These are phyloP conservation scores for Maccullochella peelii DNA, from an alignment of 2,113 vertebrate genomes.

Conservation along the genomic window DNA sequence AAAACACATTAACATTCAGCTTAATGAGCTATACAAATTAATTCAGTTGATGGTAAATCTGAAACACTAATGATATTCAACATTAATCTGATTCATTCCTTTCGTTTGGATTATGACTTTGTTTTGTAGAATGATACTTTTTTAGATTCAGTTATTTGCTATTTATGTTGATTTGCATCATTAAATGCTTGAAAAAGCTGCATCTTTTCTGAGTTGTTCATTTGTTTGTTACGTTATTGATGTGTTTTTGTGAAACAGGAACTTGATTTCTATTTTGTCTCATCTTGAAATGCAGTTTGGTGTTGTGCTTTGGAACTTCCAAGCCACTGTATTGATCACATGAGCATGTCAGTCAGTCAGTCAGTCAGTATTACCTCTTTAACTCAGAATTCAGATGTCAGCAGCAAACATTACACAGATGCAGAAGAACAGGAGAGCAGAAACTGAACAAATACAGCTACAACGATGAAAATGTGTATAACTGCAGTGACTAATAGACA, in stretches of 20 bases:
- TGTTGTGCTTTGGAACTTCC: neutral
- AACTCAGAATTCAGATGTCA: neutral
- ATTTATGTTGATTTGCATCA: neutral
- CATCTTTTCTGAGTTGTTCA: neutral
- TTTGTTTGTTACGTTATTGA: neutral
- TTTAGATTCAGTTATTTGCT: neutral
- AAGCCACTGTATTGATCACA: constrained; percentile 4
- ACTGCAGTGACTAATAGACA: constrained; percentile 53
- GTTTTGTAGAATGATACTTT: neutral
- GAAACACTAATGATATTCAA: constrained; percentile 19
- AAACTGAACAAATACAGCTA: constrained; percentile 1
- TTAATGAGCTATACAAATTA: constrained; percentile 3
- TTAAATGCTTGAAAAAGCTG: neutral
- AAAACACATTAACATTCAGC: neutral
- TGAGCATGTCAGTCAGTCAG: neutral
- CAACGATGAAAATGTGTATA: constrained; percentile 35
- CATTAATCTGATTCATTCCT: constrained; percentile 9
- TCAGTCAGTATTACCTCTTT: neutral
- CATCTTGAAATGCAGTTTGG: neutral
- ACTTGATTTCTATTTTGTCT: neutral
- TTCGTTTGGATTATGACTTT: neutral
- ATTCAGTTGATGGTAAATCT: neutral
- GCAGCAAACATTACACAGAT: neutral
- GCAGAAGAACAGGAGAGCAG: constrained; percentile 17
- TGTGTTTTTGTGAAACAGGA: neutral